Evolutionary conservation across 2,113 vertebrate species (phyloP), one percentile per base, ranked within the genome.

Genomic region (Fukomys damarensis): DNA sequence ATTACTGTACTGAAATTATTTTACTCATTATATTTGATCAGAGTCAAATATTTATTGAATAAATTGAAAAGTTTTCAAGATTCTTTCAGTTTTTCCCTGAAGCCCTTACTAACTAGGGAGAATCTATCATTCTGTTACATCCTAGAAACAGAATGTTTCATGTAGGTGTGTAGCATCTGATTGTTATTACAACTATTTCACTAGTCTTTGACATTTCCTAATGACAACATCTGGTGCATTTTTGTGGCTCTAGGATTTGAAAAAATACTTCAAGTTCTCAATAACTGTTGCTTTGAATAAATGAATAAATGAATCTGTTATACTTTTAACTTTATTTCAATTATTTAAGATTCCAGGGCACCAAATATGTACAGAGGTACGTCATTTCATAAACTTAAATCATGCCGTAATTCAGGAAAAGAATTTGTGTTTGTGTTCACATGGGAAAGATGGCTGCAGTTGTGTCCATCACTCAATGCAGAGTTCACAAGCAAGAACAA

Each of bases 81-180:
- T 58, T 96, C n/a, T 30, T 85, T 14, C 30, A 46, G 56, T n/a
- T 87, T 95, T 32, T 88, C 30, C 76, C 28, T 91, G 24, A 91
- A 91, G 11, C 65, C n/a, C 83, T 76, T 66, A 11, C 22, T 96
- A 94, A 26, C 8, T n/a, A 65, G 14, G 76, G 52, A 35, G 41
- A 72, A 65, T 35, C 30, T 16, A 49, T 46, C n/a, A 63, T 58
- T 82, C 49, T 56, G 20, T 30, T 61, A 20, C 20, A 43, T 49
- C 63, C 16, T 52, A 38, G 59, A 4, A 5, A 20, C 46, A 52
- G 10, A 65, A 2, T 59, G 9, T 87, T 22, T 30, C 49, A 49
- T 0, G 0, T 5, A 41, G 63, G 30, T 41, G 12, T 86, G 22
- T 63, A 56, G 46, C 9, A 86, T 82, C 76, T 82, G 35, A 56